Evolutionary conservation across 2,113 vertebrate genomes (phyloP).

Genomic region (Anolis sagrei): DNA sequence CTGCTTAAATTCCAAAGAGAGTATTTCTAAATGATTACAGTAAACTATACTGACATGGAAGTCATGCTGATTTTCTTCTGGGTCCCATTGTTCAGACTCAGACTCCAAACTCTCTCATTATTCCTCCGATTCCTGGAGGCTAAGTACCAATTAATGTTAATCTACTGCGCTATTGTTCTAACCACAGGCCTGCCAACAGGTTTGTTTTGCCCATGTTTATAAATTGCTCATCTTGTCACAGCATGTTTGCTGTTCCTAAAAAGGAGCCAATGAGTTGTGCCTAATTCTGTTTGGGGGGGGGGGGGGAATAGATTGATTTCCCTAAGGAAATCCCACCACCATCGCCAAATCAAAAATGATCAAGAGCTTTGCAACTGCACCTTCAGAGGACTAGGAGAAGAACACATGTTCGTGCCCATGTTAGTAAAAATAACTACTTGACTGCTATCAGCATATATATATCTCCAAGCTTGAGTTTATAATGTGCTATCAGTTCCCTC

Average conservation of each 20-base stretch:
- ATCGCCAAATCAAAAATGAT: background rate
- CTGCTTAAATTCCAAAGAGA: background rate
- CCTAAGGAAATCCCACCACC: background rate
- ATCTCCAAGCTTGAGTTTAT: too few species aligned
- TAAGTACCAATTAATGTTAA: constrained; percentile 7
- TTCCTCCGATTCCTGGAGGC: background rate
- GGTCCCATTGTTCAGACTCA: background rate
- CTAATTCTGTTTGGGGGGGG: background rate
- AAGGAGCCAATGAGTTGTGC: background rate
- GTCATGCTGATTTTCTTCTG: background rate
- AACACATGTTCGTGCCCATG: background rate
- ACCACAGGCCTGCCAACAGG: background rate
- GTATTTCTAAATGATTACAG: background rate
- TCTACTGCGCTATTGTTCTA: constrained; percentile 11
- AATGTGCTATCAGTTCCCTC: too few species aligned
- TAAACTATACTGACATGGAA: constrained; percentile 1
- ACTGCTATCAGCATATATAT: too few species aligned
- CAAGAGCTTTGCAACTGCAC: background rate
- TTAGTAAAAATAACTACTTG: too few species aligned
- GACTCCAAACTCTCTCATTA: constrained; percentile 10
- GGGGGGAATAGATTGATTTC: background rate
- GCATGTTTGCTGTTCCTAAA: constrained; percentile 14
- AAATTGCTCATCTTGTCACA: background rate
- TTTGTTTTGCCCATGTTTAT: constrained; percentile 11
- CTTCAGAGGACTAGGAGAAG: background rate